Evolutionary conservation across 2,888 invertebrate genomes (phyloP), one percentile per base, ranked within the genome.

Genomic region (Drosophila kambysellisi): DNA sequence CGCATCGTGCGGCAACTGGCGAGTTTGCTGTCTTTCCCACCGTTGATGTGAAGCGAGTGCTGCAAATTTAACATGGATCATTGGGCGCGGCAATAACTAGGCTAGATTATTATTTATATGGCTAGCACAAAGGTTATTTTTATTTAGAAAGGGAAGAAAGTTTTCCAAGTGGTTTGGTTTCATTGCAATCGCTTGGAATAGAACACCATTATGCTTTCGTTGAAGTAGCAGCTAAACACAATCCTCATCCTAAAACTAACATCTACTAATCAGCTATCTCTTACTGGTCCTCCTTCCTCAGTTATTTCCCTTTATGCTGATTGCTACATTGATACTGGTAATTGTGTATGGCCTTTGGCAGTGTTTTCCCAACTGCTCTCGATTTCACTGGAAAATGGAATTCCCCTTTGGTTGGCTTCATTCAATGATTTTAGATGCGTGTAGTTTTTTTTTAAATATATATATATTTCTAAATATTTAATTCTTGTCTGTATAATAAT

Each of bases 11-110:
- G 9, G 83, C 89, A 1, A 79, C 79, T 20, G 91, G 92, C 62
- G 93, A 93, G 57, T 93, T 93, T 66, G 90, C 92, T 15, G 74
- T 85, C 48, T 93, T 93, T 74, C 93, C 93, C 76, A 92, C 92
- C 39, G 91, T 92, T 50, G 93, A 93, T 81, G 89, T 93, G 20
- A 92, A 92, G 74, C 90, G 90, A 8, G 85, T 92, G 41, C 82
- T 92, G 62, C 88, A 92, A 73, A 82, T 92, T 69, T 91, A 74
- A 74, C 63, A 12, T 8, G 20, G n/a, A 7, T 17, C 7, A 15
- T 41, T 25, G 52, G 61, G 17, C 32, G 32, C 35, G 53, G 51
- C 56, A 67, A 64, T 59, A 65, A 63, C 70, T 70, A 66, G 69
- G 71, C 60, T 76, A 74, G 70, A 32, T 53, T 62, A 43, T 64